Evolutionary conservation across 1,140 invertebrate species (phyloP).

Genomic region (Heliconius himera): DNA sequence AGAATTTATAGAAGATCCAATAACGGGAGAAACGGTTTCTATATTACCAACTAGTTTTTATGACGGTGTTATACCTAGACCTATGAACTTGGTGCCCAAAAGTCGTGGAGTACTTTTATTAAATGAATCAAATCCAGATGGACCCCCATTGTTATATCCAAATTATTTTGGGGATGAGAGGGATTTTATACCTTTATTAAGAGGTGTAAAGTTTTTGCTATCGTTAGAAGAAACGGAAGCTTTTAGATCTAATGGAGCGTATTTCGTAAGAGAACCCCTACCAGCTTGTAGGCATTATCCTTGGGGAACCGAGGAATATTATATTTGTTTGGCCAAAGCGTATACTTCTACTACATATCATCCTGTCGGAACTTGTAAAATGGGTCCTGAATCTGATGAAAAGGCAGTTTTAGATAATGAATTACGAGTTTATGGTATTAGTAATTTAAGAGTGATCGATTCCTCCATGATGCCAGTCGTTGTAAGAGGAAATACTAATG

Average conservation of each 20-base stretch:
- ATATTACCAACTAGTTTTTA: constrained; percentile 47
- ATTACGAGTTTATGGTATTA: constrained; percentile 86
- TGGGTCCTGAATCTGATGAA: constrained; percentile 78
- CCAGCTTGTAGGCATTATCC: constrained; percentile 83
- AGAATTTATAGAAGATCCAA: constrained; percentile 42
- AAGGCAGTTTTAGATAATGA: constrained; percentile 81
- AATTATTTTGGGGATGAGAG: constrained; percentile 86
- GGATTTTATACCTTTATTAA: constrained; percentile 83
- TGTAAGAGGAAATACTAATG: constrained; percentile 39
- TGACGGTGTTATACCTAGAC: constrained; percentile 35
- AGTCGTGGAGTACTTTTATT: constrained; percentile 86
- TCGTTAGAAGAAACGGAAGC: constrained; percentile 69
- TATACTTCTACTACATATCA: constrained; percentile 86
- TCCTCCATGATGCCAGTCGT: constrained; percentile 86
- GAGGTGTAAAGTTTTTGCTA: constrained; percentile 46
- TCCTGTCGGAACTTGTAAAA: constrained; percentile 59
- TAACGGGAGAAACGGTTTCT: constrained; percentile 27
- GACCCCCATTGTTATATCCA: constrained; percentile 89
- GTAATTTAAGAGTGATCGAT: constrained; percentile 52
- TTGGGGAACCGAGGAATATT: constrained; percentile 87
- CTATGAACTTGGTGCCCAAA: constrained; percentile 57
- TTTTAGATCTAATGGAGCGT: constrained; percentile 82
- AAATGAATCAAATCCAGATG: constrained; percentile 84
- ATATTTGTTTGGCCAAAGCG: constrained; percentile 85
- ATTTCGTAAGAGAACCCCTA: constrained; percentile 81